These are phyloP conservation scores for Pachyseris speciosa DNA, from an alignment of 64 coral and sea anemone genomes.

Conservation along the genomic window DNA sequence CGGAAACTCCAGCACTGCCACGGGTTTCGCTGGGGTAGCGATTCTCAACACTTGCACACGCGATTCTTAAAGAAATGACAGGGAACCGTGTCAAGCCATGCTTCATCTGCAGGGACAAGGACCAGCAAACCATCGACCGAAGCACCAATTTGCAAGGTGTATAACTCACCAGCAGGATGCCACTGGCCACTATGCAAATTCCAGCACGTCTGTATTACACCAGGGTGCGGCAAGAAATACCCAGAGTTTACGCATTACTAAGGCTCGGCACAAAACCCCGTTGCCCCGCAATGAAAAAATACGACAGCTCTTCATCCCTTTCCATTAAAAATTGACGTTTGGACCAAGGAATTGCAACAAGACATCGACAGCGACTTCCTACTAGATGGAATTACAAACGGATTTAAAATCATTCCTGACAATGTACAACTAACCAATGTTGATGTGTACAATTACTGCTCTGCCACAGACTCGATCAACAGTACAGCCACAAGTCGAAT, in stretches of 20 bases:
- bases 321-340: background rate
- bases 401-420: slow-evolving; percentile 1
- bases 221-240: slow-evolving; percentile 30
- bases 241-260: slow-evolving; percentile 13
- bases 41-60: no score
- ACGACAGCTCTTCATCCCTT: background rate
- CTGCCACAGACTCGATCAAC: background rate
- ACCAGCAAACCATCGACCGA: background rate
- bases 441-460: background rate
- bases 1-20: no score
- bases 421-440: background rate
- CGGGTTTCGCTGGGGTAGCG: no score
- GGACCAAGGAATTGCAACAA: background rate
- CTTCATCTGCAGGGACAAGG: no score
- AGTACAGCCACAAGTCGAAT: background rate
- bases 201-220: slow-evolving; percentile 27
- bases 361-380: slow-evolving; percentile 3
- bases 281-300: background rate
- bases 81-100: no score
- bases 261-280: background rate
- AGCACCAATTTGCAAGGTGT: slow-evolving; percentile 26
- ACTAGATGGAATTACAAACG: background rate
- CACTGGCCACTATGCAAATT: slow-evolving; percentile 8
- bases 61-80: no score
- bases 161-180: slow-evolving; percentile 28